phyloP scores from a whole-genome alignment of 2,888 invertebrate genomes.

The Cataglyphis albicans region DNA sequence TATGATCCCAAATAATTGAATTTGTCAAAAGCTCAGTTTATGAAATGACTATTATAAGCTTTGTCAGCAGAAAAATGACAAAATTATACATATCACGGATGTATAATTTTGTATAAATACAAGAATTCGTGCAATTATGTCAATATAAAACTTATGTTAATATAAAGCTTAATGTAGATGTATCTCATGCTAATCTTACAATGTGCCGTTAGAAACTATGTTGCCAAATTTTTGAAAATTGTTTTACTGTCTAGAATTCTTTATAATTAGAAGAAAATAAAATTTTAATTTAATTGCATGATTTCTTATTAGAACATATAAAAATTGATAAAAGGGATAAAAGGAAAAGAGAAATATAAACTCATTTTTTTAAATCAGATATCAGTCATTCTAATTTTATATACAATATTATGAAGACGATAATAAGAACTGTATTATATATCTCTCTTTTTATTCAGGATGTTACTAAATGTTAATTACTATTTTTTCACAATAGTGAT shows the following conservation, averaged over 20 bases:
- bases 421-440: background rate
- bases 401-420: background rate
- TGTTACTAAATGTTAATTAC: constrained; percentile 40
- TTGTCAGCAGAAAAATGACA: background rate
- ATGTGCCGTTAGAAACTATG: background rate
- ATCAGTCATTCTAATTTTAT: background rate
- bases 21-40: constrained; percentile 14
- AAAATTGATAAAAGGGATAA: background rate
- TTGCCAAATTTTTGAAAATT: background rate
- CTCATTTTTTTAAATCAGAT: background rate
- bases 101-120: background rate
- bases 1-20: background rate
- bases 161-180: background rate
- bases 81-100: background rate
- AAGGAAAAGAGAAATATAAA: background rate
- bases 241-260: background rate
- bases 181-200: background rate
- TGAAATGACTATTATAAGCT: background rate
- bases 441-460: constrained; percentile 33
- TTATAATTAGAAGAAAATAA: background rate
- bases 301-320: background rate
- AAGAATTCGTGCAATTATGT: background rate
- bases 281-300: background rate
- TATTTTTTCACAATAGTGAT: constrained; percentile 56
- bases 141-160: background rate